These are phyloP conservation scores for Volucella bombylans DNA, from an alignment of 2,888 invertebrate genomes.

Conservation along the genomic window DNA sequence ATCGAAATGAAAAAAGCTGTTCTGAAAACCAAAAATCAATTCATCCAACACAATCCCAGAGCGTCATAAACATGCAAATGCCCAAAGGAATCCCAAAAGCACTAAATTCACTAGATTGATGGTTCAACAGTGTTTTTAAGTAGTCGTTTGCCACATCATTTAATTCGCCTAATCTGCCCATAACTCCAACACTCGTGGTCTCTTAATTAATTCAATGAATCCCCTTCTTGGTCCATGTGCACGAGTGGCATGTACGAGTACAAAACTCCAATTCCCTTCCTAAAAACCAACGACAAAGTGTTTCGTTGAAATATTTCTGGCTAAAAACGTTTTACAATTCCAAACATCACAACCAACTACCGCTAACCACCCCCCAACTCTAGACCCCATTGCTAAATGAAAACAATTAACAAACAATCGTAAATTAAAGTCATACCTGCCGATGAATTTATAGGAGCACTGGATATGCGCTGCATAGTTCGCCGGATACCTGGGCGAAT, in stretches of 20 bases:
- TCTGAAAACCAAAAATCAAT: too few relatives aligned
- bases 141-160: constrained; percentile 5
- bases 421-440: constrained; percentile 85
- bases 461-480: constrained; percentile 95
- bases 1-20: too few relatives aligned
- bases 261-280: neutral
- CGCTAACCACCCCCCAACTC: neutral
- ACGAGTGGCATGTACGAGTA: neutral
- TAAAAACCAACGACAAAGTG: neutral
- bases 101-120: constrained; percentile 19
- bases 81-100: neutral
- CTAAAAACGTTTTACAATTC: neutral
- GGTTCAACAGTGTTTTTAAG: neutral
- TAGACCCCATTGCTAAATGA: constrained; percentile 39
- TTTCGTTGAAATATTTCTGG: neutral
- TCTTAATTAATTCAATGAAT: neutral
- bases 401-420: constrained; percentile 61
- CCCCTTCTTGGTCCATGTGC: neutral
- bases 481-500: constrained; percentile 97
- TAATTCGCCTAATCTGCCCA: constrained; percentile 9
- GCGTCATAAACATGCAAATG: too few relatives aligned
- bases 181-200: constrained; percentile 6
- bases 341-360: neutral
- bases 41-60: too few relatives aligned
- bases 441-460: constrained; percentile 94